phyloP scores from a whole-genome alignment of 2,113 vertebrate species.

The Ardeotis arabs region DNA sequence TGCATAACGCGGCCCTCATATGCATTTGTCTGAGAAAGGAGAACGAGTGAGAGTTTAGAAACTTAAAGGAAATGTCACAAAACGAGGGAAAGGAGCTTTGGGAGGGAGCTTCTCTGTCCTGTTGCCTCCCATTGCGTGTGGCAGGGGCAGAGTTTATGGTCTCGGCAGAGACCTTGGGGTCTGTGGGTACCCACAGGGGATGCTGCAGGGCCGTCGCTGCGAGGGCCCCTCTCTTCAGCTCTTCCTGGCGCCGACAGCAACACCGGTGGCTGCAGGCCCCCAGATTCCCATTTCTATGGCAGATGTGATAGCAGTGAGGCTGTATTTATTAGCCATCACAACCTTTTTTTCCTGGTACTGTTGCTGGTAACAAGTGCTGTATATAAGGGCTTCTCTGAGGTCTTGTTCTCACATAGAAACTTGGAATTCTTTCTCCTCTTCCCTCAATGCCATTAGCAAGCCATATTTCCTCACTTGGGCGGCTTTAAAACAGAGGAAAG shows the following conservation, averaged over 20 bases:
- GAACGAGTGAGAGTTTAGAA: background rate
- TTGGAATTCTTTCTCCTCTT: background rate
- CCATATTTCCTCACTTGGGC: background rate
- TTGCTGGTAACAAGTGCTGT: background rate
- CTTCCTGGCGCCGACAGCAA: accelerated
- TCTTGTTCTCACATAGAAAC: background rate
- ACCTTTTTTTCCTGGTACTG: background rate
- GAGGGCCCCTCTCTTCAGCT: background rate
- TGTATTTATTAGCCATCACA: background rate
- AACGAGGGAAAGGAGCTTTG: background rate
- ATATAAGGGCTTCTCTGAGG: background rate
- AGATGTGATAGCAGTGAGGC: background rate
- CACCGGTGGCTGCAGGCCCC: background rate
- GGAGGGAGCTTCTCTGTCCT: background rate
- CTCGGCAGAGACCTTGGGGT: background rate
- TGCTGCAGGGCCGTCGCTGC: background rate
- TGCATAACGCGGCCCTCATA: slow-evolving; percentile 37
- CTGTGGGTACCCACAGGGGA: background rate
- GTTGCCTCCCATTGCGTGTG: background rate
- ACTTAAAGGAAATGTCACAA: background rate
- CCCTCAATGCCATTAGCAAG: background rate
- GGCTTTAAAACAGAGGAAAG: background rate
- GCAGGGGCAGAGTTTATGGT: background rate
- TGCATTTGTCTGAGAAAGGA: background rate
- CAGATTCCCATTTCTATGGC: background rate